Conservation (phyloP, 2,888 invertebrate genomes). For the Drosophila yooni region DNA sequence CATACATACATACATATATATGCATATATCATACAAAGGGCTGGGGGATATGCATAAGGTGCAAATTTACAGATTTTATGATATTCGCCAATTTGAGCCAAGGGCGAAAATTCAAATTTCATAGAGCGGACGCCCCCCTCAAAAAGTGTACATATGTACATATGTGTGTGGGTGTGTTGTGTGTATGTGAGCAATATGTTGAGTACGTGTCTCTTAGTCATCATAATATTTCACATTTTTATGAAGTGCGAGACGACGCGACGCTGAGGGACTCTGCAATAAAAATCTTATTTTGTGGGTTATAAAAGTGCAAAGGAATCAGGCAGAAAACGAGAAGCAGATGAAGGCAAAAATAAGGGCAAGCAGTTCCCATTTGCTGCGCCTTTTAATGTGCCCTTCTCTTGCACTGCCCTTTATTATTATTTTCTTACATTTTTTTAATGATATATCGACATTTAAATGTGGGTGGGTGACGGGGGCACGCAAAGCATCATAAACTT, state of each 20-base stretch:
- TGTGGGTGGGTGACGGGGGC: conserved; percentile 41
- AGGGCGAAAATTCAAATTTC: conserved; percentile 34
- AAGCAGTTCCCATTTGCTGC: conserved; percentile 42
- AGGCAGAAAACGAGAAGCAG: conserved; percentile 5
- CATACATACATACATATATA: conserved; percentile 7
- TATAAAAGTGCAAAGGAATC: conserved; percentile 68
- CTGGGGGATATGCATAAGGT: conserved; percentile 28
- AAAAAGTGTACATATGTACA: neutral
- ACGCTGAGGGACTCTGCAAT: conserved; percentile 64
- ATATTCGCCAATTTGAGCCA: conserved; percentile 46
- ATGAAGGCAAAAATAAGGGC: conserved; percentile 12
- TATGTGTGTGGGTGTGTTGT: neutral
- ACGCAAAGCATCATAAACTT: conserved; percentile 71
- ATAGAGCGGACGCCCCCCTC: conserved; percentile 13
- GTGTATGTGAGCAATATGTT: conserved; percentile 45
- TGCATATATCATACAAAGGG: conserved; percentile 28
- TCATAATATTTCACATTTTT: conserved; percentile 80
- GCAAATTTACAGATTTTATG: conserved; percentile 47
- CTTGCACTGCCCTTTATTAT: conserved; percentile 36
- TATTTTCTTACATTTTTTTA: conserved; percentile 57
- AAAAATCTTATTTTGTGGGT: conserved; percentile 77
- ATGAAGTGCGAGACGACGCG: conserved; percentile 71
- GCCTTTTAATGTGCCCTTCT: conserved; percentile 50
- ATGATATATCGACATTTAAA: conserved; percentile 79
- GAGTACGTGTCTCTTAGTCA: conserved; percentile 69